Evolutionary conservation across 2,888 invertebrate species (phyloP), one percentile per base, ranked within the genome.

Genomic region (Epiblema foenella): DNA sequence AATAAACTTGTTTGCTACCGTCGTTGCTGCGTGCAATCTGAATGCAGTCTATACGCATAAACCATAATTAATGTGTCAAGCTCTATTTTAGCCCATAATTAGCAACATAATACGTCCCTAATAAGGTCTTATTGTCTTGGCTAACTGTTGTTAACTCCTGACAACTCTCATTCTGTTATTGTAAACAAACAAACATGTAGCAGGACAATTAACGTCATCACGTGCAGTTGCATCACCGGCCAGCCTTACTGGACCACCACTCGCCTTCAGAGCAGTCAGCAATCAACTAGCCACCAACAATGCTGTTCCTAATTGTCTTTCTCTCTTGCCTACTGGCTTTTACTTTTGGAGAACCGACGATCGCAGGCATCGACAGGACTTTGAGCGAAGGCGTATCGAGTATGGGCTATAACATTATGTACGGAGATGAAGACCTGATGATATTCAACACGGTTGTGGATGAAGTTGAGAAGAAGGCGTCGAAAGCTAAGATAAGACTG

Each of bases 381-480:
- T 46, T 87, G 1, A 86, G 82, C 62, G 83, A 86, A 5, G 88
- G 86, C 3, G 86, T 88, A 0, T 79, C 74, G 5, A 90, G 89
- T 73, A 20, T 80, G 18, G 89, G 88, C 0, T 88, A 82, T 37
- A 87, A 82, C 68, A 74, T 91, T 0, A 73, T 91, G 1, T 91
- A 90, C 64, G 90, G 89, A 0, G 89, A 91, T 71, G 87, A 91
- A 77, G 88, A 91, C 52, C 65, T 90, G 71, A 79, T 81, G 1
- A 66, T 88, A 0, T 76, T 90, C 5, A 92, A 92, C 74, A 81
- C 91, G 68, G 89, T 89, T 1, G 84, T 89, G 0, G 77, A 76
- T 4, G 83, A 88, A 17, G 75, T 79, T 8, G 91, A 91, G 71
- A 88, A 86, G 70, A 73, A 77, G 2, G 75, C 76, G 7, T 58